Conservation (phyloP, 35 echinoderm and acorn worm species). For the Eucidaris tribuloides region DNA sequence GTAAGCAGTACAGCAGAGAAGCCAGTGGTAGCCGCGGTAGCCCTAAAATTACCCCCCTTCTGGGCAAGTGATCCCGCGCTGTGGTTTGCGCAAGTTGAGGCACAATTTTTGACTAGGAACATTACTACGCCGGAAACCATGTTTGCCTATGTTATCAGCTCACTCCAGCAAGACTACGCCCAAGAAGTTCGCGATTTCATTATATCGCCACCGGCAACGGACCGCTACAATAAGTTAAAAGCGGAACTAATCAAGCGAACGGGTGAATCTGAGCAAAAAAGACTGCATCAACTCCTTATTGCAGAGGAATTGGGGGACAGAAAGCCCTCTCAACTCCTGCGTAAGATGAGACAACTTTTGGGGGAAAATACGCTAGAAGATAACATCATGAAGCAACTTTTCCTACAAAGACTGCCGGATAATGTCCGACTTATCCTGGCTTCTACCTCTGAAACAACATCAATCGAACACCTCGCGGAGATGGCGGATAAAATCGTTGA, state of each 20-base stretch:
- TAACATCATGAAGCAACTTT: too few species aligned
- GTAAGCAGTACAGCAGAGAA: not conserved
- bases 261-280: not conserved
- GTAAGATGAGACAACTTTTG: not conserved
- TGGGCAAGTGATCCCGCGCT: not conserved
- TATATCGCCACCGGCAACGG: not conserved
- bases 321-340: constrained; percentile 5
- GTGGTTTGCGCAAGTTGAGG: too few species aligned
- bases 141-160: not conserved
- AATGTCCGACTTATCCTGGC: too few species aligned
- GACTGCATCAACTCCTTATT: not conserved
- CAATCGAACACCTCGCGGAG: too few species aligned
- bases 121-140: not conserved
- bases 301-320: not conserved
- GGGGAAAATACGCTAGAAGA: too few species aligned
- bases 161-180: too few species aligned
- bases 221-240: not conserved
- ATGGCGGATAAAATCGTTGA: too few species aligned
- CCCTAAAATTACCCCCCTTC: too few species aligned
- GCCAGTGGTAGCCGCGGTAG: not conserved
- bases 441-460: too few species aligned
- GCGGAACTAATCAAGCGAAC: not conserved
- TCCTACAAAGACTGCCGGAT: not conserved
- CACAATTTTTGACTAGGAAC: not conserved
- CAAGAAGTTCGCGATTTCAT: constrained; percentile 8